Base-by-base conservation (phyloP, 2,113 vertebrate species). In the Tetrao urogallus region DNA sequence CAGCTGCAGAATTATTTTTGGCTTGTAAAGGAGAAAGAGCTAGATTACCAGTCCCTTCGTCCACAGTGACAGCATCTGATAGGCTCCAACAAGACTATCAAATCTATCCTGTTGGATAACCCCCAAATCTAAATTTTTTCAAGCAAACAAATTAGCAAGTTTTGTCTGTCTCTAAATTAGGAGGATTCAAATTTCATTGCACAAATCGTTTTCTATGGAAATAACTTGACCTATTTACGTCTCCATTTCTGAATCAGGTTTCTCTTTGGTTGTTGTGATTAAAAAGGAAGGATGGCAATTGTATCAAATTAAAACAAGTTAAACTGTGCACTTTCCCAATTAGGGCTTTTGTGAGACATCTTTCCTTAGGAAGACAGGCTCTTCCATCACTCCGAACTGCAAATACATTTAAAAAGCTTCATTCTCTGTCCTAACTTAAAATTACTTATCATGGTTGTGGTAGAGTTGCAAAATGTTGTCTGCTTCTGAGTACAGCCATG, bases 1-100 rank as follows among this genome's bases (percentile, higher is more conserved):
- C 72, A 64, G 87, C 79, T 94, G 72, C 87, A 92, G 91, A 91
- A 88, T 92, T 96, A 66, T 89, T 96, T 93, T 95, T 95, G 95
- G 94, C 95, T 91, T 17, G 0, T 56, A 52, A 93, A 77, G 67
- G 60, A 89, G 75, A 82, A 91, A 7, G 74, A 89, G 42, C 50
- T 79, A 50, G 81, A 92, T 92, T 88, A 90, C 84, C 67, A 71
- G 47, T 66, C 45, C 89, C 87, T 89, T 92, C 85, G 80, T 91
- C 84, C 67, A 60, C 7, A 78, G 89, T 71, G 87, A 86, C 90
- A 85, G 87, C 94, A 96, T 92, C 84, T 91, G 91, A 92, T 92
- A 89, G 94, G 85, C 69, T 81, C 69, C 40, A 64, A 77, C 50
- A 10, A 89, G 82, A 87, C 87, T 86, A 91, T 90, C 91, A 64